These are phyloP conservation scores for Microctonus hyperodae DNA, from an alignment of 2,888 invertebrate species.

Conservation along the genomic window DNA sequence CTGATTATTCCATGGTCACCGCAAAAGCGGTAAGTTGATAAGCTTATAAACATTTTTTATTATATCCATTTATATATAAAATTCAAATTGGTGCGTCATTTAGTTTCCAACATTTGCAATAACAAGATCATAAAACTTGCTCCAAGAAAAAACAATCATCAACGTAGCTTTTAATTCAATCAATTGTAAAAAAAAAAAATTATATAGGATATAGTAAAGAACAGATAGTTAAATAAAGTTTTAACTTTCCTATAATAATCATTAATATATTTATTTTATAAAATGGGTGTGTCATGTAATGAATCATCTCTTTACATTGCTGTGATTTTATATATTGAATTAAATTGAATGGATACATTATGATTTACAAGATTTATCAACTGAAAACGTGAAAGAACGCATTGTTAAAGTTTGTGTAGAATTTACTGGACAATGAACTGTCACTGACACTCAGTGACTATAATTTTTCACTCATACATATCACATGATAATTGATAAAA, in stretches of 20 bases:
- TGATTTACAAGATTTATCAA: not conserved
- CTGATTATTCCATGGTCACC: conserved; percentile 37
- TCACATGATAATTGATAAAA: not conserved
- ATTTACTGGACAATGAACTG: not conserved
- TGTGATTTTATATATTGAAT: not conserved
- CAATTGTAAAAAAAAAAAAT: too few relatives aligned
- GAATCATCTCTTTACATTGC: not conserved
- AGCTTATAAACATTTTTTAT: conserved; percentile 28
- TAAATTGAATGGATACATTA: not conserved
- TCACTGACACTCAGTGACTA: not conserved
- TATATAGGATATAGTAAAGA: too few relatives aligned
- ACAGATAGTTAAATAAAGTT: too few relatives aligned
- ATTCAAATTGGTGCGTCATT: not conserved
- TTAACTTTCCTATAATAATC: too few relatives aligned
- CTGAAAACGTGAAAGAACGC: not conserved
- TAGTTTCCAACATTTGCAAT: not conserved
- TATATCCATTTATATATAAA: not conserved
- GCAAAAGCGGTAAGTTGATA: conserved; percentile 42
- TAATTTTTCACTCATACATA: not conserved
- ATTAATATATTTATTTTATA: not conserved
- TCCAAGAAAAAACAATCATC: too few relatives aligned
- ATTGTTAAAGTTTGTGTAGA: not conserved
- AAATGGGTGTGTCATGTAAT: not conserved
- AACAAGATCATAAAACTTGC: too few relatives aligned
- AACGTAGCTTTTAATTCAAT: too few relatives aligned